A percentile compares a stretch with the other conserved stretches of the same genome.
phyloP scores from a whole-genome alignment of 1,140 invertebrate genomes.

The Chionoecetes opilio region DNA sequence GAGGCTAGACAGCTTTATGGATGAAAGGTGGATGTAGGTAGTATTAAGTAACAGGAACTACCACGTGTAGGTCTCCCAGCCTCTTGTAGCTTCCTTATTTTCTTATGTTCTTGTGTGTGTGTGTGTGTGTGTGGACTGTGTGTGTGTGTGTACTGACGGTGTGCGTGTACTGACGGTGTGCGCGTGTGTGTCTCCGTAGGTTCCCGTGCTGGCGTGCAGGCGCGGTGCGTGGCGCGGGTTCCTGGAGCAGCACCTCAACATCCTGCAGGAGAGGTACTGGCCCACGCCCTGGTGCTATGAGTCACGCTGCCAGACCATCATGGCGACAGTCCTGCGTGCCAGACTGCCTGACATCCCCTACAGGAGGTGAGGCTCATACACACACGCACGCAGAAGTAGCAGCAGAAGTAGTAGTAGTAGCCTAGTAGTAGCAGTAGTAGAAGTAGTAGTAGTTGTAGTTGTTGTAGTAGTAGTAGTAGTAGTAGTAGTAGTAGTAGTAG shows the following conservation, averaged over 20 bases:
- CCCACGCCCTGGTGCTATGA: constrained; percentile 93
- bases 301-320: constrained; percentile 90
- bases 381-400: not conserved
- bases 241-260: constrained; percentile 58
- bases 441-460: too few relatives aligned
- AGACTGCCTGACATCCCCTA: constrained; percentile 53
- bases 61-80: too few relatives aligned
- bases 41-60: too few relatives aligned
- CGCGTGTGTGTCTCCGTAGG: constrained; percentile 51
- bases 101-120: not conserved
- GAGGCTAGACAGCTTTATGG: too few relatives aligned
- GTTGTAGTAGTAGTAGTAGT: not conserved
- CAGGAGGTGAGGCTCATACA: constrained; percentile 31
- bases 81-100: too few relatives aligned
- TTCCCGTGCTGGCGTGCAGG: constrained; percentile 58
- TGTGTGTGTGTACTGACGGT: too few relatives aligned
- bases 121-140: not conserved
- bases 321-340: constrained; percentile 85
- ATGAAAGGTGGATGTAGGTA: too few relatives aligned
- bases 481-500: constrained; percentile 11
- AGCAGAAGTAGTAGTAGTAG: too few relatives aligned
- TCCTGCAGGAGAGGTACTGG: constrained; percentile 91
- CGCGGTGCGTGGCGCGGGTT: constrained; percentile 51
- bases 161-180: not conserved
- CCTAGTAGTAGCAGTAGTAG: not conserved